A percentile compares a stretch with the other conserved stretches of the same genome.
Evolutionary conservation across 2,113 vertebrate genomes (phyloP).

Genomic region (Todiramphus saurophagus): DNA sequence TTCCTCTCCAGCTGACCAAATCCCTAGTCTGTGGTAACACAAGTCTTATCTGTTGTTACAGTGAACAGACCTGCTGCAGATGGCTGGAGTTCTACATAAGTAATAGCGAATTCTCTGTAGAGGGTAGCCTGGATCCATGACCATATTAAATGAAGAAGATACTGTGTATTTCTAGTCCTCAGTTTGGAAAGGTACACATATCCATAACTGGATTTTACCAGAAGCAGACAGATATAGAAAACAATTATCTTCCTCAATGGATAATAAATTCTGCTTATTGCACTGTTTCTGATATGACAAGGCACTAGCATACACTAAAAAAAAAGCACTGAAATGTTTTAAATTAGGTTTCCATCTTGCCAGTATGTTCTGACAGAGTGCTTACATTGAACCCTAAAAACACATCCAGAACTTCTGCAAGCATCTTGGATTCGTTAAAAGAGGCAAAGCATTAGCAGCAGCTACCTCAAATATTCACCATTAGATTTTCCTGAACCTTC

Average conservation of each 20-base stretch:
- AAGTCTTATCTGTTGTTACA: background rate
- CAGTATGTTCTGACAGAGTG: background rate
- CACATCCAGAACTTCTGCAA: background rate
- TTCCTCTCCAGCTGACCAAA: background rate
- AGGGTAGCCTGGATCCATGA: background rate
- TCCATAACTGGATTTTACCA: background rate
- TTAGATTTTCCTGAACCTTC: background rate
- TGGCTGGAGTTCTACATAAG: background rate
- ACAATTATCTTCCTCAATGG: background rate
- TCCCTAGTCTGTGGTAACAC: background rate
- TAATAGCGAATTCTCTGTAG: background rate
- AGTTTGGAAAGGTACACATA: background rate
- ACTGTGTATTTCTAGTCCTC: background rate
- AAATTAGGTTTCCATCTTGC: background rate
- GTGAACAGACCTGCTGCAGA: background rate
- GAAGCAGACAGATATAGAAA: background rate
- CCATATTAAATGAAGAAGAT: background rate
- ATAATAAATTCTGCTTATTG: background rate
- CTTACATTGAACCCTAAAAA: rapidly evolving
- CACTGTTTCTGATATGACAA: background rate
- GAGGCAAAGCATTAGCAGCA: rapidly evolving
- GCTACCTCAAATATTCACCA: background rate
- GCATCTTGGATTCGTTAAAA: background rate
- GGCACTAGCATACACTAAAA: background rate
- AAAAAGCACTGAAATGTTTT: background rate